Conservation (phyloP, 2,113 vertebrate genomes). For the Heptranchias perlo region DNA sequence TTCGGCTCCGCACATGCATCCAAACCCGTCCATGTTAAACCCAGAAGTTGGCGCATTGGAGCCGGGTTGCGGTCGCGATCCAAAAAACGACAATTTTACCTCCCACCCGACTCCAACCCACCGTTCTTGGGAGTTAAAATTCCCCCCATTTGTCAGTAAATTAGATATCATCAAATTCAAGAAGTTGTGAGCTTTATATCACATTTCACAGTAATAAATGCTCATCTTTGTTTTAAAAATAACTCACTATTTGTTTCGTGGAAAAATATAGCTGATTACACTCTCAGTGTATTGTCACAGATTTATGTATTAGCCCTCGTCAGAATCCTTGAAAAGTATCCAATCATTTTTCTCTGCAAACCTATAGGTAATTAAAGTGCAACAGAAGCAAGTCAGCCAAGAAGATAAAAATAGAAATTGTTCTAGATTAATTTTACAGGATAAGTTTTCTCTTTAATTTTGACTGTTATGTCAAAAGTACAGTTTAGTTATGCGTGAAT, state of each 20-base stretch:
- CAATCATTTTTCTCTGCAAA: conserved; percentile 4
- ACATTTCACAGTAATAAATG: neutral
- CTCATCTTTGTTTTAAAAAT: neutral
- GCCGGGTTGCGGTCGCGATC: too few species aligned
- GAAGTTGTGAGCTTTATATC: neutral
- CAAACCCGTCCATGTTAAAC: too few species aligned
- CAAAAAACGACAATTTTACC: too few species aligned
- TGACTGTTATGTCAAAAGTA: neutral
- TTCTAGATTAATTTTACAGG: neutral
- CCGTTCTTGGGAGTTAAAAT: too few species aligned
- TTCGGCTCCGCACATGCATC: too few species aligned
- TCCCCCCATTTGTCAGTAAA: too few species aligned
- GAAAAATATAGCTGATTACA: conserved; percentile 16
- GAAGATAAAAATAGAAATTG: neutral
- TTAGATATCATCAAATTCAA: neutral
- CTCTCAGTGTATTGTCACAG: conserved; percentile 17
- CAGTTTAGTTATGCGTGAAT: neutral
- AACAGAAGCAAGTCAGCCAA: neutral
- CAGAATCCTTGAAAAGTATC: conserved; percentile 6
- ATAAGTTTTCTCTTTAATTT: neutral
- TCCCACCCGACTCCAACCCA: neutral
- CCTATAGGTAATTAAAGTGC: neutral
- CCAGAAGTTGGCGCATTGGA: too few species aligned
- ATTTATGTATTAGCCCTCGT: neutral
- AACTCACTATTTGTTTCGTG: neutral